Base-by-base conservation (phyloP, 1,140 invertebrate genomes). In the Tenebrio molitor region DNA sequence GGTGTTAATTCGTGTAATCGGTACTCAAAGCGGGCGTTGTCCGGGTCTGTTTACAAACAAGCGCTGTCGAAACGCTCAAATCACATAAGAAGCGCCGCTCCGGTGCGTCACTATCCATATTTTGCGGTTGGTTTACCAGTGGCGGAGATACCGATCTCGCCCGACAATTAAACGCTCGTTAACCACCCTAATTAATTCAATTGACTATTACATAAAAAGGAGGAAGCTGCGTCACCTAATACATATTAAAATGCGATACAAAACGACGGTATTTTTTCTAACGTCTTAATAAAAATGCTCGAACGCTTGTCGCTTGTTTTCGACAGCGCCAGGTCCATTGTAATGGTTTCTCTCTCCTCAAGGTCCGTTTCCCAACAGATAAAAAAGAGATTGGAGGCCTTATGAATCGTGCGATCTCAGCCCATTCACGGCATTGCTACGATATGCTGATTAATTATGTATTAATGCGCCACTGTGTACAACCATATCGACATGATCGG, bases 391-490 rank as follows among this genome's bases (percentile, higher is more conserved):
- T 58, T 58, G 29, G 23, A 10, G 14, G 50, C 44, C 44, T 50
- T 58, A 58, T 58, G 50, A 58, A 58, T 58, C 44, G 50, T 58
- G 50, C 23, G 23, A 58, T 58, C 29, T 58, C 29, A 21, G 50
- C 50, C 50, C 50, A 58, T 58, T 58, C 50, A 58, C 29, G 29
- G 29, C 50, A 58, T 33, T 14, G 12, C 21, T 29, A 23, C 29
- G 50, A 58, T 58, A n/a, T 23, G 50, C 50, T 58, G 50, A 58
- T 58, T 58, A 58, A 58, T 58, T 58, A 58, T 58, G 50, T 15
- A 58, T 58, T 58, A 53, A 58, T 58, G 12, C 50, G 23, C 23
- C 50, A 58, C 21, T 5, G 15, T 39, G 36, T 39, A n/a, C 12
- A 3, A 39, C 12, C 12, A 39, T 7, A 39, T 39, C 6, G 7